Percentiles rank a stretch among this genome's conserved stretches.
Evolutionary conservation across 2,888 invertebrate genomes (phyloP).

Genomic region (Crepidodera aurea): DNA sequence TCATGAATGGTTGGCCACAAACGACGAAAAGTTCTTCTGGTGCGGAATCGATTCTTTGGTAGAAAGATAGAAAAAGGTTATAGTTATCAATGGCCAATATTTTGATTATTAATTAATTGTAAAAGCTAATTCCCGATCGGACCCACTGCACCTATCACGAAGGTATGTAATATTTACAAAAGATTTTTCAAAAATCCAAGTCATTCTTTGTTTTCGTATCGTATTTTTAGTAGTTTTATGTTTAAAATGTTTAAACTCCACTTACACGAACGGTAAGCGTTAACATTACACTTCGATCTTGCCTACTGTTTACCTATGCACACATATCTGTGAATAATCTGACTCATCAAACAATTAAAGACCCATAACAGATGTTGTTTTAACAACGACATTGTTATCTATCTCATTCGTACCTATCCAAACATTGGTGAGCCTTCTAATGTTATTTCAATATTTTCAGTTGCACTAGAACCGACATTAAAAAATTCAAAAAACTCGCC

Average conservation of each 20-base stretch:
- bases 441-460: constrained; percentile 31
- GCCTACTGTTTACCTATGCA: constrained; percentile 16
- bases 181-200: not conserved
- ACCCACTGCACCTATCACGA: too few species aligned
- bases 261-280: constrained; percentile 20
- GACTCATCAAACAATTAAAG: constrained; percentile 30
- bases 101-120: too few species aligned
- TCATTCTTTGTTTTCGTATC: not conserved
- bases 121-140: too few species aligned
- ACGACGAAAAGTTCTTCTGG: too few species aligned
- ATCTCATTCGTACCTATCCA: constrained; percentile 29
- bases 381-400: constrained; percentile 30
- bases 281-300: constrained; percentile 18
- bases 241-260: constrained; percentile 26
- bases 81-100: too few species aligned
- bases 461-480: constrained; percentile 19
- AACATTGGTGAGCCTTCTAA: constrained; percentile 28
- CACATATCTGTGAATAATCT: constrained; percentile 29
- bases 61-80: too few species aligned
- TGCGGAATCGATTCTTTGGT: too few species aligned
- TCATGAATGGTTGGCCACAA: too few species aligned
- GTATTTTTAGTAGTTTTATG: constrained; percentile 19
- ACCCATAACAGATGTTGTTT: constrained; percentile 31
- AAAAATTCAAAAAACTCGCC: constrained; percentile 41
- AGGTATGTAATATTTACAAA: too few species aligned